phyloP scores from a whole-genome alignment of 2,797 vertebrate species.

The Gallinago solitaria region DNA sequence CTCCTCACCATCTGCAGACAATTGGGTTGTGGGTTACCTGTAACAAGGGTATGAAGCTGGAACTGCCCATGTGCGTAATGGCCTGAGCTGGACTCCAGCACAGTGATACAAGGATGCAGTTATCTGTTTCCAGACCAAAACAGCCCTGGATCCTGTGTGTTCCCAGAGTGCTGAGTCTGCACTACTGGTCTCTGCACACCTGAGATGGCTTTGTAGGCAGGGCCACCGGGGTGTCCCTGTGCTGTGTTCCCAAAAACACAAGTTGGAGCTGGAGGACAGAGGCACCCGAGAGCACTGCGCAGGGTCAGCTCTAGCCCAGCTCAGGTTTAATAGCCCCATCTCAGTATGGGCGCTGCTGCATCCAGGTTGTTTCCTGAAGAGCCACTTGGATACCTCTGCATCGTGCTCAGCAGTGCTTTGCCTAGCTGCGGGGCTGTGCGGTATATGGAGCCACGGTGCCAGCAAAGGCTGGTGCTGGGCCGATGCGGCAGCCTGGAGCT shows the following conservation, averaged over 20 bases:
- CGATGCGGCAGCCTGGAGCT: neutral
- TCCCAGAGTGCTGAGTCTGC: neutral
- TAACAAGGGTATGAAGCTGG: neutral
- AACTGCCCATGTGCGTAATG: neutral
- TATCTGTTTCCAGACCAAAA: neutral
- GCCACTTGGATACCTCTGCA: neutral
- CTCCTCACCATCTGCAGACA: neutral
- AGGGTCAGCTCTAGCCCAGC: neutral
- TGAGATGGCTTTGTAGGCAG: neutral
- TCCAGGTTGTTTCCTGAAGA: neutral
- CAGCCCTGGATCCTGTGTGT: accelerated
- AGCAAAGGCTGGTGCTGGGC: neutral
- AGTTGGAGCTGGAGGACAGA: neutral
- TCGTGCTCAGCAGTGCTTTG: neutral
- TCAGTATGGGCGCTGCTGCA: neutral
- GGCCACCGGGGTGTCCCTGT: neutral
- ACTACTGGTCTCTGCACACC: neutral
- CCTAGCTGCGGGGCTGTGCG: neutral
- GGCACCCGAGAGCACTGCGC: neutral
- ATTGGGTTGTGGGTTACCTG: neutral
- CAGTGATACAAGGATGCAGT: neutral
- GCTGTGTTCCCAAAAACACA: neutral
- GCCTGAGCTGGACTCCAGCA: neutral
- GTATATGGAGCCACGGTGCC: accelerated
- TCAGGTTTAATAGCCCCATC: accelerated